Percentiles rank a stretch among this genome's conserved stretches.
These are phyloP conservation scores for Allochrocebus solatus DNA, from an alignment of 2,797 vertebrate genomes.

Conservation along the genomic window DNA sequence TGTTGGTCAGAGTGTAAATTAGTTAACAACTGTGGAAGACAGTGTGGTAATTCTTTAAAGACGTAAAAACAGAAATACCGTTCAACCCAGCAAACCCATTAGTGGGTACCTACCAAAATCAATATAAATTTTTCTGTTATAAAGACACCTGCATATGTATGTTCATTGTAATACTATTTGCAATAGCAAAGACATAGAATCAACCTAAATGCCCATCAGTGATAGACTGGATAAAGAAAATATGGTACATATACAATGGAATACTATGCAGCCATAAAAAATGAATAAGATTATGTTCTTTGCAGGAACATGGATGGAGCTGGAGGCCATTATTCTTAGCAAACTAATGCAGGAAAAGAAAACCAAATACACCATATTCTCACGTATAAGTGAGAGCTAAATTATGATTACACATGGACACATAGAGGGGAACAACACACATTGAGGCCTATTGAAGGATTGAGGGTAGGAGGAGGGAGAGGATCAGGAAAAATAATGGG, in stretches of 20 bases:
- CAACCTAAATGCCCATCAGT: neutral
- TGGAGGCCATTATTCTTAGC: neutral
- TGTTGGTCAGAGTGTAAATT: neutral
- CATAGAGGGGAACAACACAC: neutral
- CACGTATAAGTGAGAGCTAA: neutral
- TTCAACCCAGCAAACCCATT: neutral
- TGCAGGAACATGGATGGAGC: neutral
- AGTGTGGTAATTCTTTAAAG: neutral
- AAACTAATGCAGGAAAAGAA: neutral
- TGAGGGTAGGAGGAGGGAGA: neutral
- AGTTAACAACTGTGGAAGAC: neutral
- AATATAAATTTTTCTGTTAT: neutral
- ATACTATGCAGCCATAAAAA: neutral
- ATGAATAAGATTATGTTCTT: neutral
- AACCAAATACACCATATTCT: neutral
- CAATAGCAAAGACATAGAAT: neutral
- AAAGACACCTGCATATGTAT: neutral
- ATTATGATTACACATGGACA: neutral
- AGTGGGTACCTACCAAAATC: neutral
- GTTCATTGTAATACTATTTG: neutral
- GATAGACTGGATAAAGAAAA: neutral
- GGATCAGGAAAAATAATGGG: neutral
- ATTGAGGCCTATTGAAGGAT: neutral
- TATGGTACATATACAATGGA: neutral
- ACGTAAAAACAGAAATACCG: neutral